These are phyloP conservation scores for Petroica traversi DNA, from an alignment of 2,113 vertebrate species.

Conservation along the genomic window DNA sequence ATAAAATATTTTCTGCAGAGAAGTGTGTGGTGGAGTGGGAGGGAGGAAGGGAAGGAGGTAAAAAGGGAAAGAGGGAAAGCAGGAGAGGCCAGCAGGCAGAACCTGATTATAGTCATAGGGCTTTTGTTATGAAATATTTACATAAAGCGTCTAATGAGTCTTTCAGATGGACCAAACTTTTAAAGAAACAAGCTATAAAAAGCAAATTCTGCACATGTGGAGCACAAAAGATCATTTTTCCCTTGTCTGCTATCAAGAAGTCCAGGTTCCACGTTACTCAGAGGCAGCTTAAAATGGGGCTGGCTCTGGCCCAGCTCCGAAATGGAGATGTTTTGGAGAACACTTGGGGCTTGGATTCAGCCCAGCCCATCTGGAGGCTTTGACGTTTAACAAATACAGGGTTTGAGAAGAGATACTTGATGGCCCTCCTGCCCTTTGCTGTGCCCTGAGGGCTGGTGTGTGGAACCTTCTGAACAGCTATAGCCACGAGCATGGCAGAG, in stretches of 20 bases:
- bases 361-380: slow-evolving; percentile 61
- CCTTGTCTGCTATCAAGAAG: background rate
- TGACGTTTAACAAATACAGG: slow-evolving; percentile 32
- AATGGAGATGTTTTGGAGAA: slow-evolving; percentile 55
- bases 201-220: background rate
- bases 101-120: background rate
- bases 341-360: slow-evolving; percentile 37
- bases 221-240: slow-evolving; percentile 15
- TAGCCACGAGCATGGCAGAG: accelerated
- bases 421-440: background rate
- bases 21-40: background rate
- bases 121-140: slow-evolving; percentile 34
- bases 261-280: slow-evolving; percentile 19
- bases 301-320: slow-evolving; percentile 38
- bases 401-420: background rate
- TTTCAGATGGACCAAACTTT: slow-evolving; percentile 33
- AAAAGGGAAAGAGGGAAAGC: background rate
- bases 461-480: accelerated
- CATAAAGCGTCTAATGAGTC: background rate
- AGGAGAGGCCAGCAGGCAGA: background rate
- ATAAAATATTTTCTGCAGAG: background rate
- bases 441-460: background rate
- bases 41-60: background rate
- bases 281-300: background rate
- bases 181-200: slow-evolving; percentile 26